Base-by-base conservation (phyloP, 2,888 invertebrate species). In the Melipona beecheii region DNA sequence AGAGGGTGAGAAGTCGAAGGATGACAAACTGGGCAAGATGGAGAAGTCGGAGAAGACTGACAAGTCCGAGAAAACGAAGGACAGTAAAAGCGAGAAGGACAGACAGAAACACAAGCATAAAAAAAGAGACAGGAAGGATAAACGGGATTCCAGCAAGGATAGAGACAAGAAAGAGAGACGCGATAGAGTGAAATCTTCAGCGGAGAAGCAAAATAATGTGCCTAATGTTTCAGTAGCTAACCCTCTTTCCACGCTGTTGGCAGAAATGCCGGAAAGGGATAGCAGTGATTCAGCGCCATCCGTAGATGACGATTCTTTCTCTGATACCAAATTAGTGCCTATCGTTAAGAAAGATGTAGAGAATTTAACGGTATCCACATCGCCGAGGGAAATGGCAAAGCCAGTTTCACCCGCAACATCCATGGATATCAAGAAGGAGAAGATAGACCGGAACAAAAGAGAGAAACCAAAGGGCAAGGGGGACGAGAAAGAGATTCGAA, bases 61-160 rank as follows among this genome's bases (percentile, higher is more conserved):
- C 89, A 94, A 93, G 85, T 69, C 79, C 54, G 93, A 91, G 68
- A 93, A 94, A 66, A 91, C 92, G 75, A 93, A 93, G 73, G 93
- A 93, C 21, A 82, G 89, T 0, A 93, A 93, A 60, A 89, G 78
- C 17, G 94, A 94, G 0, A 94, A 94, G 31, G 95, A 93, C 9
- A 94, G 93, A 73, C 94, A 94, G 50, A 95, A 95, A 84, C 95
- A 95, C 84, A 96, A 95, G 84, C 95, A 96, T 87, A 95, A 95
- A 89, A 95, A 95, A 87, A 95, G 95, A 84, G 95, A 95, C 21
- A 94, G 93, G 86, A 97, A 97, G 90, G 97, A 96, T 91, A 95
- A 95, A 76, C 95, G 96, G 91, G 96, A 97, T 27, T 96, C 96
- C 89, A 96, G 96, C 69, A 96, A 96, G 90, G 96, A 96, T 69